Evolutionary conservation across 2,888 invertebrate species (phyloP), one percentile per base, ranked within the genome.

Genomic region (Strigamia maritima): DNA sequence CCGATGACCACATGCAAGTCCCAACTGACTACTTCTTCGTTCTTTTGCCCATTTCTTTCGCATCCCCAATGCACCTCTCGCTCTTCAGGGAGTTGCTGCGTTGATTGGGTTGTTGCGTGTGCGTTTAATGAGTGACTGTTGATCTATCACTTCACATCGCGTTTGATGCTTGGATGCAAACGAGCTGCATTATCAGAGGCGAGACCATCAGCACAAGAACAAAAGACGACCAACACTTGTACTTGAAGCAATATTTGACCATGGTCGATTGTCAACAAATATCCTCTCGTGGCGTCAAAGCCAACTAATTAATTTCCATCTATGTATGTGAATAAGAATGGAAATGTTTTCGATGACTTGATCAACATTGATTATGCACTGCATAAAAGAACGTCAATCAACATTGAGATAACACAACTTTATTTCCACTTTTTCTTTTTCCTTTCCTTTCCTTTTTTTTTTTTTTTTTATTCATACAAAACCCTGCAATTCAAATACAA

Each of bases 1-100:
- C 65, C 65, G 65, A 65, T 65, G 65, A 65, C 65, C 65, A 65
- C 65, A 65, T 49, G 49, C 49, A 49, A 49, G 49, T 49, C 49
- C 49, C 49, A 49, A 49, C 49, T 49, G 49, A 49, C 65, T 26
- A 65, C 65, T 65, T 65, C 49, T 49, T 49, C 49, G 49, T 65
- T 65, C 65, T 16, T 26, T 65, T 65, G 28, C 65, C 28, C 65
- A 65, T 65, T 28, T 65, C 65, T 65, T 65, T 65, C 7, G 65
- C 65, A 6, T 49, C 49, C 49, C 49, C 49, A n/a, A 49, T n/a
- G 49, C 49, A 49, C 49, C 49, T 49, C 49, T 16, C 7, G 49
- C n/a, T 19, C 49, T 49, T 19, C 2, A 2, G 49, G 19, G 49
- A 49, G n/a, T n/a, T 19, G 49, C 6, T 49, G 49, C 49, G 49